phyloP scores from a whole-genome alignment of 2,113 vertebrate genomes.

The Eudyptes chrysolophus region DNA sequence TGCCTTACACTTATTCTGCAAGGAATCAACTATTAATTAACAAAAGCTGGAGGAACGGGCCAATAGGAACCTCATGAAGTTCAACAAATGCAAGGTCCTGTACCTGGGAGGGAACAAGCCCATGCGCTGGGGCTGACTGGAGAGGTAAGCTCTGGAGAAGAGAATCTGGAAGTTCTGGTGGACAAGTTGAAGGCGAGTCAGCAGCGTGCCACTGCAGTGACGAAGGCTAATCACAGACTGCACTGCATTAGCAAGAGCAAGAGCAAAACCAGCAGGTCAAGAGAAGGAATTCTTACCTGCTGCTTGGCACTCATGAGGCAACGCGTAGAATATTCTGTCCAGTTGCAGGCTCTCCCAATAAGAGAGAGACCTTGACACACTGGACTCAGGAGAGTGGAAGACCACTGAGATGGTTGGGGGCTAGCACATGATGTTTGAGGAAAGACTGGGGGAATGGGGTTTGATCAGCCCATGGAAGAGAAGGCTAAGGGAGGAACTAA shows the following conservation, averaged over 20 bases:
- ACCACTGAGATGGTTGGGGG: no score
- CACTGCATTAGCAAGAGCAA: not conserved
- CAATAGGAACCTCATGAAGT: not conserved
- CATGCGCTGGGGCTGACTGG: fast-evolving
- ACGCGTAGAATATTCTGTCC: not conserved
- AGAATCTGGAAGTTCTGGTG: not conserved
- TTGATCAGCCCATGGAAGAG: not conserved
- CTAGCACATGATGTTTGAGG: not conserved
- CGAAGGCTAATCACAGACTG: not conserved
- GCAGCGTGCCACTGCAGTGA: not conserved
- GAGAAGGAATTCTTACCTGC: not conserved
- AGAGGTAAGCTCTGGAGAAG: not conserved
- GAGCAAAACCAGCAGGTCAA: not conserved
- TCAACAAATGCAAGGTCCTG: not conserved
- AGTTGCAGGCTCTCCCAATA: not conserved
- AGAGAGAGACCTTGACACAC: not conserved
- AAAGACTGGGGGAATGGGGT: not conserved
- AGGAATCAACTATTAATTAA: not conserved
- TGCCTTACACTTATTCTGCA: not conserved
- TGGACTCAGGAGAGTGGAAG: not conserved
- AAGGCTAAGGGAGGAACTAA: not conserved
- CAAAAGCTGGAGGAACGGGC: not conserved
- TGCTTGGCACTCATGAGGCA: not conserved
- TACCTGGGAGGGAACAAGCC: no score
- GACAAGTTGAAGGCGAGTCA: fast-evolving